Conservation (phyloP, 1,140 invertebrate species). For the Drosophila teissieri region DNA sequence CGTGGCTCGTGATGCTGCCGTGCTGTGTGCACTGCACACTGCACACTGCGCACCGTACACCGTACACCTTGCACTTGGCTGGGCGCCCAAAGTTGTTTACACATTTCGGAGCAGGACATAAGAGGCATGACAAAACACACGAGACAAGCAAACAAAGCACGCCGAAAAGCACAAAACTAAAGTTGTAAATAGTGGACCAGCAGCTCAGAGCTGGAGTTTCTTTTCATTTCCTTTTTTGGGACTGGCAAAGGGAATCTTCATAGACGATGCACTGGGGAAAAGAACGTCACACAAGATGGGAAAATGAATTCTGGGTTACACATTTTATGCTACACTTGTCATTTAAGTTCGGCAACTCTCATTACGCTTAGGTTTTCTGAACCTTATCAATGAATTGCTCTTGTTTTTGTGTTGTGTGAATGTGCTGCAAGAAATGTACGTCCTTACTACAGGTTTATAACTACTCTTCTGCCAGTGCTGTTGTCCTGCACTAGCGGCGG, state of each 20-base stretch:
- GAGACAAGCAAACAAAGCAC: constrained; percentile 73
- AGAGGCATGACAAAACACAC: constrained; percentile 81
- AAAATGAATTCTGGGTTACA: no score
- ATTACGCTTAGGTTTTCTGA: no score
- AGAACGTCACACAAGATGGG: not conserved
- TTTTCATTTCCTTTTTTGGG: not conserved
- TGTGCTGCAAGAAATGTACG: no score
- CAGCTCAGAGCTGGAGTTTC: constrained; percentile 31
- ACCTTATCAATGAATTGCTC: no score
- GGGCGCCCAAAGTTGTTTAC: constrained; percentile 81
- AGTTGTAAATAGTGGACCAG: constrained; percentile 79
- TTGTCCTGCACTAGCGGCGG: constrained; percentile 59
- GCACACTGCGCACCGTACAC: constrained; percentile 27
- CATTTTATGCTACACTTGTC: not conserved
- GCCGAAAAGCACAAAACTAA: constrained; percentile 69
- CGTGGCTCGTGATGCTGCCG: constrained; percentile 46
- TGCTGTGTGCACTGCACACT: constrained; percentile 19
- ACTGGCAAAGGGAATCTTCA: constrained; percentile 44
- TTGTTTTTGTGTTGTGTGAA: no score
- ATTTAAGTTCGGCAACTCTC: no score
- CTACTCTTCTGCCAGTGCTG: constrained; percentile 17
- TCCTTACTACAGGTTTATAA: no score
- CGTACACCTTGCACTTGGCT: constrained; percentile 77
- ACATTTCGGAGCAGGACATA: constrained; percentile 73
- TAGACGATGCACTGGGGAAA: constrained; percentile 13